phyloP scores from a whole-genome alignment of 2,113 vertebrate genomes.

The Columba livia region DNA sequence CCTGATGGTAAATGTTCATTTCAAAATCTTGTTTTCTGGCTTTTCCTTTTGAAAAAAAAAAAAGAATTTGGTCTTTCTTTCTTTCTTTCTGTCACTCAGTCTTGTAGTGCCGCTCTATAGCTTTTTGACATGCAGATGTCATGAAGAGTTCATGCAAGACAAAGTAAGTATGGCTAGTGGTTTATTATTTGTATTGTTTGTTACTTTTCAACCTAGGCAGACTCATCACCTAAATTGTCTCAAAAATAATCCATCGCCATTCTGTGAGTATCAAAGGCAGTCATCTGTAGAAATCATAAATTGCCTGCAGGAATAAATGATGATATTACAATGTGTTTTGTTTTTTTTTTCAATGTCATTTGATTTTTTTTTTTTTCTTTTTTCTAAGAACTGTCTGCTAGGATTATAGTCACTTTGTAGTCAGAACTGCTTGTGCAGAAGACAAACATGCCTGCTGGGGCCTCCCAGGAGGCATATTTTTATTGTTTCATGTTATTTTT shows the following conservation, averaged over 20 bases:
- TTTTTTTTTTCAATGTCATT: not conserved
- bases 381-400: not conserved
- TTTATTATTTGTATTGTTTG: not conserved
- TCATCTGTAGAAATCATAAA: not conserved
- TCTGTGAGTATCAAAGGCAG: not conserved
- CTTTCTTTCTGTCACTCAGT: not conserved
- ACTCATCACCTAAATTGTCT: not conserved
- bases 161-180: not conserved
- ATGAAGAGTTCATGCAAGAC: not conserved
- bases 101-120: not conserved
- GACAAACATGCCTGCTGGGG: not conserved
- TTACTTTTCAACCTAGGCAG: not conserved
- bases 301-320: not conserved
- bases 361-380: not conserved
- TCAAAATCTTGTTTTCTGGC: not conserved
- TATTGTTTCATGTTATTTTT: not conserved
- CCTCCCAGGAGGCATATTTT: not conserved
- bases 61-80: not conserved
- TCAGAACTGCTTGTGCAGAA: not conserved
- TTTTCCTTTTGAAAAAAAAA: not conserved
- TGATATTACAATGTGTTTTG: not conserved
- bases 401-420: not conserved
- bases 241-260: not conserved
- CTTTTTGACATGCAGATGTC: not conserved
- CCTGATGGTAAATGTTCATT: fast-evolving